Evolutionary conservation across 2,797 vertebrate genomes (phyloP).

Genomic region (Gobio occitaniae): DNA sequence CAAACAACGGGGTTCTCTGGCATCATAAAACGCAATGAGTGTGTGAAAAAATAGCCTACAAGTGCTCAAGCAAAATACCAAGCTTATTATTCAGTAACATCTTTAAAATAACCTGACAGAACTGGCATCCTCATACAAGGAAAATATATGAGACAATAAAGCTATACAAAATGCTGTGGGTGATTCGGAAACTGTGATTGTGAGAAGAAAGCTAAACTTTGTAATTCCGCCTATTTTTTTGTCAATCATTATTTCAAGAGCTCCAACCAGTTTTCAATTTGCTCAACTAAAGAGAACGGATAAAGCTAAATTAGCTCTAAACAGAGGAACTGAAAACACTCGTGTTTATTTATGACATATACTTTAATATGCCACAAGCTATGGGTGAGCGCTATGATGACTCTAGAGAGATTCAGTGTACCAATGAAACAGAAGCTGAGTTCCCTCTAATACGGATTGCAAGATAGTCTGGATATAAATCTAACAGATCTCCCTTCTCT

Average conservation of each 20-base stretch:
- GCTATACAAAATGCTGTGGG: background rate
- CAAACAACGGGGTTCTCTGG: background rate
- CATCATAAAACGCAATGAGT: constrained; percentile 1
- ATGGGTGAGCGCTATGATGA: constrained; percentile 29
- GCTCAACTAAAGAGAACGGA: background rate
- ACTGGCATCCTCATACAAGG: constrained; percentile 8
- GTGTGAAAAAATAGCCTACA: background rate
- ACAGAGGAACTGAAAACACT: constrained; percentile 59
- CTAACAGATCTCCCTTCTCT: constrained; percentile 41
- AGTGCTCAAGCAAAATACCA: constrained; percentile 27
- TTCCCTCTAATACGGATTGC: constrained; percentile 25
- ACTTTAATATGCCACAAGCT: constrained; percentile 48
- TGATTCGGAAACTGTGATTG: background rate
- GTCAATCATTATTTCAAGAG: constrained; percentile 11
- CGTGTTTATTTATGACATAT: constrained; percentile 54
- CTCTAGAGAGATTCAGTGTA: constrained; percentile 38
- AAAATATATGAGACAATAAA: constrained; percentile 17
- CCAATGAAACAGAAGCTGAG: constrained; percentile 41
- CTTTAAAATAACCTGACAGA: constrained; percentile 31
- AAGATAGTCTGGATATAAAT: constrained; percentile 49
- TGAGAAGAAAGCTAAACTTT: background rate
- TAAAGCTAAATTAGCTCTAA: constrained; percentile 46
- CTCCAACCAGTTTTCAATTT: background rate
- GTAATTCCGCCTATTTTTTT: background rate
- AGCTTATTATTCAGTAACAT: constrained; percentile 28